These are phyloP conservation scores for Thermophis baileyi DNA, from an alignment of 2,113 vertebrate genomes.

Conservation along the genomic window DNA sequence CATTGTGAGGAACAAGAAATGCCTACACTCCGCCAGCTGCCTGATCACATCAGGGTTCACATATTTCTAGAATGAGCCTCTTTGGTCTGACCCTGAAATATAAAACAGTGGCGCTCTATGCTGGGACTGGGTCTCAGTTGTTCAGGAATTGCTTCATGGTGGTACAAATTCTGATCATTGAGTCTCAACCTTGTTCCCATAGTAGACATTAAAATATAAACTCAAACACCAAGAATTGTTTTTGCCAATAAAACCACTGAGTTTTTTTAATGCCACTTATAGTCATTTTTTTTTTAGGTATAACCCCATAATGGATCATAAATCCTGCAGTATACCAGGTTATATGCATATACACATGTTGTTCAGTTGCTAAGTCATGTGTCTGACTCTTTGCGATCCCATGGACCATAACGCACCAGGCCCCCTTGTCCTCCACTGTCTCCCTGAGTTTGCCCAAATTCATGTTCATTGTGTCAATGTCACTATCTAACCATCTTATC, in stretches of 20 bases:
- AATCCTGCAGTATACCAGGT: background rate
- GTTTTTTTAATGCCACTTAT: background rate
- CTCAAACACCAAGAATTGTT: background rate
- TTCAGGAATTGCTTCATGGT: background rate
- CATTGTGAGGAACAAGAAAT: slow-evolving; percentile 52
- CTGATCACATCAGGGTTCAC: slow-evolving; percentile 12
- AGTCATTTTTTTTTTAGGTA: background rate
- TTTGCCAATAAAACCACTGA: background rate
- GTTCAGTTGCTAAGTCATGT: background rate
- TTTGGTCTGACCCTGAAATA: slow-evolving; percentile 12
- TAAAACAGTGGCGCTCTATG: background rate
- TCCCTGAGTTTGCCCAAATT: background rate
- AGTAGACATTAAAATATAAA: background rate
- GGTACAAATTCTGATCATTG: background rate
- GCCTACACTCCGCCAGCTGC: slow-evolving; percentile 57
- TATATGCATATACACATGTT: background rate
- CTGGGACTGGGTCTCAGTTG: background rate
- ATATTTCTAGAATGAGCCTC: background rate
- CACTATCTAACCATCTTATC: background rate
- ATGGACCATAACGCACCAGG: background rate
- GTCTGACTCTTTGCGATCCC: background rate
- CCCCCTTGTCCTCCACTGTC: background rate
- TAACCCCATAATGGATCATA: background rate
- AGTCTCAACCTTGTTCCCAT: background rate
- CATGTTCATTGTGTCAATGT: background rate